These are phyloP conservation scores for Epicampocera succincta DNA, from an alignment of 2,888 invertebrate species.

Conservation along the genomic window DNA sequence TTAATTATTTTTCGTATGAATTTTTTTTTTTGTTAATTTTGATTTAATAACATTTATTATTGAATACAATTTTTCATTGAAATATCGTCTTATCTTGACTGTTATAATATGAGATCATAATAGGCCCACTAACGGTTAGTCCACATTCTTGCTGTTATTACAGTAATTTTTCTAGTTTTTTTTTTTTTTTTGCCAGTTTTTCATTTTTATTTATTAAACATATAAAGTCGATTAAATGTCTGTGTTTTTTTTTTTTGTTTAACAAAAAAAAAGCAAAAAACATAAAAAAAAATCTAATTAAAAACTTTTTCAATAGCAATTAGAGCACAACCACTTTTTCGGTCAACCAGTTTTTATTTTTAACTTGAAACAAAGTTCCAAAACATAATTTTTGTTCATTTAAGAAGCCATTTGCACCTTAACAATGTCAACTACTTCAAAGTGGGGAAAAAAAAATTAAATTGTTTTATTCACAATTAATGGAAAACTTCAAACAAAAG, in stretches of 20 bases:
- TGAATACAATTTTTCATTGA: too few relatives aligned
- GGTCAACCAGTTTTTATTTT: constrained; percentile 40
- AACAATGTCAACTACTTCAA: constrained; percentile 50
- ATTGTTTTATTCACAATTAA: constrained; percentile 5
- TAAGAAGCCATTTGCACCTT: constrained; percentile 35
- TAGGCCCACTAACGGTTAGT: too few relatives aligned
- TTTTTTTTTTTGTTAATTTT: too few relatives aligned
- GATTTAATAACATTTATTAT: too few relatives aligned
- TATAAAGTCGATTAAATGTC: constrained; percentile 5
- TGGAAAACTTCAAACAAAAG: constrained; percentile 4
- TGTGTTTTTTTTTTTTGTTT: too few relatives aligned
- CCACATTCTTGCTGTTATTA: too few relatives aligned
- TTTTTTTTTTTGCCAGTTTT: constrained; percentile 3
- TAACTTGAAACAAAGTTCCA: neutral
- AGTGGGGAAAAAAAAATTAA: constrained; percentile 30
- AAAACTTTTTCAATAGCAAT: constrained; percentile 28
- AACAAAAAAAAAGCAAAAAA: too few relatives aligned
- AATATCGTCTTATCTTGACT: too few relatives aligned
- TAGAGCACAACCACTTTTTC: constrained; percentile 41
- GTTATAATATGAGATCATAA: too few relatives aligned
- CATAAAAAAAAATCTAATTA: neutral
- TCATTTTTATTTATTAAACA: neutral
- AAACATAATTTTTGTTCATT: constrained; percentile 6
- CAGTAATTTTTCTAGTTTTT: too few relatives aligned
- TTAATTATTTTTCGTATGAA: too few relatives aligned